phyloP scores from a whole-genome alignment of 2,888 invertebrate genomes.

The Dioctria linearis region DNA sequence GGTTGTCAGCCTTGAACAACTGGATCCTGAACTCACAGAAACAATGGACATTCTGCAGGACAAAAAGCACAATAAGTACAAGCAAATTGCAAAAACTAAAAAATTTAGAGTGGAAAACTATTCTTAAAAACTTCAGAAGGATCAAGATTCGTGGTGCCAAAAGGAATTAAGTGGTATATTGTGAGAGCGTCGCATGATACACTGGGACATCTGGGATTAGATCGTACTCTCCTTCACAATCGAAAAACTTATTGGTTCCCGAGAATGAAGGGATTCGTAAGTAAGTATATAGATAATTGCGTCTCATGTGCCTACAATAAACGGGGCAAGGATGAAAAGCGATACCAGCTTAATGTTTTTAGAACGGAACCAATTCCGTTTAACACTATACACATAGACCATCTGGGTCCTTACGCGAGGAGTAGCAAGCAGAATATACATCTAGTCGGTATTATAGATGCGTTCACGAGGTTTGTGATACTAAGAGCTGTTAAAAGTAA shows the following conservation, averaged over 20 bases:
- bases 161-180: slow-evolving; percentile 27
- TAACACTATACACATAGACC: slow-evolving; percentile 56
- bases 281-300: slow-evolving; percentile 44
- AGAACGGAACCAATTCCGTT: slow-evolving; percentile 41
- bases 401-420: slow-evolving; percentile 55
- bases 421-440: slow-evolving; percentile 56
- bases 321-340: slow-evolving; percentile 17
- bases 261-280: slow-evolving; percentile 29
- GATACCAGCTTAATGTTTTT: slow-evolving; percentile 18
- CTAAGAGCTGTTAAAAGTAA: slow-evolving; percentile 57
- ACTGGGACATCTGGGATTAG: slow-evolving; percentile 43
- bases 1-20: too few relatives aligned
- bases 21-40: too few relatives aligned
- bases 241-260: slow-evolving; percentile 38
- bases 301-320: slow-evolving; percentile 48
- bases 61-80: too few relatives aligned
- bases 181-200: slow-evolving; percentile 42
- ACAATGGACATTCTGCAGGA: too few relatives aligned
- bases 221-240: slow-evolving; percentile 45
- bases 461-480: slow-evolving; percentile 58
- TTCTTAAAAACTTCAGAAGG: not conserved
- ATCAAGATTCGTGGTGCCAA: slow-evolving; percentile 35
- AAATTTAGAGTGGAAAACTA: too few relatives aligned
- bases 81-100: too few relatives aligned
- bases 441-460: slow-evolving; percentile 56